phyloP scores from a whole-genome alignment of 2,888 invertebrate species.

The Pristionchus arcanus region DNA sequence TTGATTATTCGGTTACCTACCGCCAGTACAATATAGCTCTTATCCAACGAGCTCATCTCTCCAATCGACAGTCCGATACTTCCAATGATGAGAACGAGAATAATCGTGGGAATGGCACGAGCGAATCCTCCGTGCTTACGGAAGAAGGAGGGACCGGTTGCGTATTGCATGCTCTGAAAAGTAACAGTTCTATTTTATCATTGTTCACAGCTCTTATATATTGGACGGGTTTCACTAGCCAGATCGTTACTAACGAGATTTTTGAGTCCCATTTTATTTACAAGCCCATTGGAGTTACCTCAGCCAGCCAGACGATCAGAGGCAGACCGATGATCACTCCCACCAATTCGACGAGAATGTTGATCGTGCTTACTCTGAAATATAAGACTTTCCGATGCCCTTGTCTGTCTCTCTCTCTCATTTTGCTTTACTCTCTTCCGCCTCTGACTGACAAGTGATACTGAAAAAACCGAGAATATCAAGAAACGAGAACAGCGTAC shows the following conservation, averaged over 20 bases:
- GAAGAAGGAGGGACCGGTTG: slow-evolving; percentile 27
- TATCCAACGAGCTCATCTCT: slow-evolving; percentile 1
- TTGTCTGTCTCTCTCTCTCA: neutral
- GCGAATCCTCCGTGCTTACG: slow-evolving; percentile 12
- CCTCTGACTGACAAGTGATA: neutral
- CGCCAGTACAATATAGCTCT: neutral
- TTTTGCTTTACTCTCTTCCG: neutral
- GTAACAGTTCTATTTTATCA: too few species aligned
- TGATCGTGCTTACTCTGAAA: neutral
- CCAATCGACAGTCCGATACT: neutral
- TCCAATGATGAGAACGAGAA: neutral
- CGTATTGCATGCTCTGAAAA: slow-evolving; percentile 24
- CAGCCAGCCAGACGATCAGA: slow-evolving; percentile 7
- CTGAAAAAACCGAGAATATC: neutral
- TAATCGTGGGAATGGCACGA: slow-evolving; percentile 2
- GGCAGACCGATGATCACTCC: slow-evolving; percentile 30
- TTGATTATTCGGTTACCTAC: neutral
- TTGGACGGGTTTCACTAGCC: too few species aligned
- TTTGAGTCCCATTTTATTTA: too few species aligned
- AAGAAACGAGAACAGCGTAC: neutral
- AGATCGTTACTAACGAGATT: too few species aligned
- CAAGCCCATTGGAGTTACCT: too few species aligned
- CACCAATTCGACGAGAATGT: slow-evolving; percentile 25
- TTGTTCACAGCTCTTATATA: too few species aligned
- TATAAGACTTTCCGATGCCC: neutral